Evolutionary conservation across 2,888 invertebrate species (phyloP).

Genomic region (Eucriotettix oculatus): DNA sequence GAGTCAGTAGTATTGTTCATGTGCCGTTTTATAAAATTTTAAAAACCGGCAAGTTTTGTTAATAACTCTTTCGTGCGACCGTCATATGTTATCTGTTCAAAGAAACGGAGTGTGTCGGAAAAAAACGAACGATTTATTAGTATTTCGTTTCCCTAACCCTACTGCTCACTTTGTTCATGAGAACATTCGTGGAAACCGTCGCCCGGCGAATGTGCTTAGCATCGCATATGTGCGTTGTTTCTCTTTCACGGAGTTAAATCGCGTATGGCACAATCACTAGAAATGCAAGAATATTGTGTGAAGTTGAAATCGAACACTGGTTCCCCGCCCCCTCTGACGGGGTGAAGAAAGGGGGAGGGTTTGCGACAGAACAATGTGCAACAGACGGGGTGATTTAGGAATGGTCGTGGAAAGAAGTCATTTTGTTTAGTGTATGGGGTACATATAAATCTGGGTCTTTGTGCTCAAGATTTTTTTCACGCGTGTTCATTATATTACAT

Average conservation of each 20-base stretch:
- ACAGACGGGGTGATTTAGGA: not conserved
- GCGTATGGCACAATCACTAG: not conserved
- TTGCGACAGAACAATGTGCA: not conserved
- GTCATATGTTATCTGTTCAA: too few relatives aligned
- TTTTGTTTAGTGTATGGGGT: not conserved
- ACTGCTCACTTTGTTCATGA: too few relatives aligned
- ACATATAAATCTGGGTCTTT: constrained; percentile 1
- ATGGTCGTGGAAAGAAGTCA: not conserved
- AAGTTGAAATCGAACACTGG: too few relatives aligned
- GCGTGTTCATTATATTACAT: constrained; percentile 5
- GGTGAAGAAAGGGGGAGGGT: not conserved
- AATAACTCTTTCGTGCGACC: too few relatives aligned
- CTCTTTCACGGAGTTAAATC: not conserved
- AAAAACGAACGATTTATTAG: too few relatives aligned
- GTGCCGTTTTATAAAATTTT: too few relatives aligned
- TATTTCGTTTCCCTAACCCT: too few relatives aligned
- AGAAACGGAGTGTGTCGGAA: too few relatives aligned
- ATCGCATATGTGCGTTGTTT: not conserved
- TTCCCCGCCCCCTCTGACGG: not conserved
- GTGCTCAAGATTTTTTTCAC: not conserved
- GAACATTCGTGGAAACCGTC: too few relatives aligned
- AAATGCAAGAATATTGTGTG: not conserved
- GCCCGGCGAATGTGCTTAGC: too few relatives aligned
- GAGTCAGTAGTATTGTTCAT: too few relatives aligned
- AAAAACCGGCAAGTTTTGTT: too few relatives aligned